phyloP scores from a whole-genome alignment of 2,797 vertebrate genomes.

The Chelon labrosus region DNA sequence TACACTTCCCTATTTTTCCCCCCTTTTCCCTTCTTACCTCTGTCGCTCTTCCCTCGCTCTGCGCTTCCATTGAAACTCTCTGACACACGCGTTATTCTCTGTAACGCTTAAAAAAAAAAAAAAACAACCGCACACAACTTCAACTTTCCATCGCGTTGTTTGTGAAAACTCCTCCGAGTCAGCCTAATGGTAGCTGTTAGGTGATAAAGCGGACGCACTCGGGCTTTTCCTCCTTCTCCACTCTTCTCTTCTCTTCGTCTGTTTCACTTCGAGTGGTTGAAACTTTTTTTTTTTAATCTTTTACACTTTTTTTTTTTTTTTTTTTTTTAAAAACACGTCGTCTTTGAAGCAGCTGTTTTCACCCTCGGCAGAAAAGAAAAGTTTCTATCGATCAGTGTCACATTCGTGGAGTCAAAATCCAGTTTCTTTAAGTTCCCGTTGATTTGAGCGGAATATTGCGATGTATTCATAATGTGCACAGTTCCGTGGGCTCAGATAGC shows the following conservation, averaged over 20 bases:
- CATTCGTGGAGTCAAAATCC: background rate
- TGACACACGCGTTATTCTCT: constrained; percentile 11
- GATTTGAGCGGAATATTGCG: background rate
- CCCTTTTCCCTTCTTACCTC: background rate
- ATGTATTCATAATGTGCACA: background rate
- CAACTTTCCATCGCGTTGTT: constrained; percentile 58
- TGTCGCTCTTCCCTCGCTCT: constrained; percentile 24
- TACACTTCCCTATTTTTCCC: constrained; percentile 58
- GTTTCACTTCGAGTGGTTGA: constrained; percentile 40
- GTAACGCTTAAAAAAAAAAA: background rate
- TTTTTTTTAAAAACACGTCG: constrained; percentile 23
- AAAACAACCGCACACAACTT: background rate
- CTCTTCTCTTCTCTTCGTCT: constrained; percentile 16
- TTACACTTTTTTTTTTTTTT: too few relatives aligned
- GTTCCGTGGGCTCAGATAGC: background rate
- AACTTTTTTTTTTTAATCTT: constrained; percentile 20
- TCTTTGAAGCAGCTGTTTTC: constrained; percentile 27
- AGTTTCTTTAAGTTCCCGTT: background rate
- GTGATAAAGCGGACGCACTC: constrained; percentile 19
- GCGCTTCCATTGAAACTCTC: constrained; percentile 59
- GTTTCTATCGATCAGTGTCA: background rate
- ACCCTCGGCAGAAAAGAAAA: background rate
- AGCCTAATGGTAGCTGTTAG: constrained; percentile 1
- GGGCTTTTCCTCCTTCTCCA: constrained; percentile 1
- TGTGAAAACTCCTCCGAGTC: constrained; percentile 45